phyloP scores from a whole-genome alignment of 2,888 invertebrate genomes.

The Ischnus inquisitorius region DNA sequence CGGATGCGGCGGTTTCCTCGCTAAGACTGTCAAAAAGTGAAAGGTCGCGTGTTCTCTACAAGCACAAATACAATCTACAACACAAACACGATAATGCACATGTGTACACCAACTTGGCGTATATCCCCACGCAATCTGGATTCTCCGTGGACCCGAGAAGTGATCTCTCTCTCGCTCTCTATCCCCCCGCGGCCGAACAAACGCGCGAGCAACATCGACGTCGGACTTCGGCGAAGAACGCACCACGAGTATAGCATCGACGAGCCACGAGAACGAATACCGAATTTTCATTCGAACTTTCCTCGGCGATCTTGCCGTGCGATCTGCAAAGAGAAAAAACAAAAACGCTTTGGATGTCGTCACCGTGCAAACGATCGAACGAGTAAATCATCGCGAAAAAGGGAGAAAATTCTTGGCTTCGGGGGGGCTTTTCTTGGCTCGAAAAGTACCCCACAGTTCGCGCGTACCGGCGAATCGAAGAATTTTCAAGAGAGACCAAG shows the following conservation, averaged over 20 bases:
- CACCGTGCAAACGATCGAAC: neutral
- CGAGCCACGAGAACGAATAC: constrained; percentile 36
- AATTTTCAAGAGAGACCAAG: neutral
- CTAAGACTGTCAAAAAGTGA: constrained; percentile 82
- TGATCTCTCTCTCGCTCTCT: constrained; percentile 37
- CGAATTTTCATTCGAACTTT: constrained; percentile 71
- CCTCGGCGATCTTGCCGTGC: neutral
- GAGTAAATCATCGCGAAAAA: neutral
- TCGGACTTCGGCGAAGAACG: constrained; percentile 40
- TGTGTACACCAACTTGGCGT: constrained; percentile 29
- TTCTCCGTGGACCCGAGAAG: constrained; percentile 64
- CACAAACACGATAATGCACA: constrained; percentile 33
- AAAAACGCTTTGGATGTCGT: neutral
- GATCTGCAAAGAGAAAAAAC: constrained; percentile 5
- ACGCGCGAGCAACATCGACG: constrained; percentile 36
- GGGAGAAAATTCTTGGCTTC: neutral
- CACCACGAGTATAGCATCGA: constrained; percentile 52
- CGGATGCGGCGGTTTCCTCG: constrained; percentile 44
- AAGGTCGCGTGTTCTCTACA: constrained; percentile 78
- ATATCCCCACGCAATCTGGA: constrained; percentile 77
- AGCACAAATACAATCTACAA: constrained; percentile 50
- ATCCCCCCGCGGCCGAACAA: constrained; percentile 32
- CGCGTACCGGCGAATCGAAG: constrained; percentile 1
- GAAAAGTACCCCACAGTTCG: neutral
- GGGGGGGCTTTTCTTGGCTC: no score